Evolutionary conservation across 1,140 invertebrate species (phyloP).

Genomic region (Ostrea denselamellosa): DNA sequence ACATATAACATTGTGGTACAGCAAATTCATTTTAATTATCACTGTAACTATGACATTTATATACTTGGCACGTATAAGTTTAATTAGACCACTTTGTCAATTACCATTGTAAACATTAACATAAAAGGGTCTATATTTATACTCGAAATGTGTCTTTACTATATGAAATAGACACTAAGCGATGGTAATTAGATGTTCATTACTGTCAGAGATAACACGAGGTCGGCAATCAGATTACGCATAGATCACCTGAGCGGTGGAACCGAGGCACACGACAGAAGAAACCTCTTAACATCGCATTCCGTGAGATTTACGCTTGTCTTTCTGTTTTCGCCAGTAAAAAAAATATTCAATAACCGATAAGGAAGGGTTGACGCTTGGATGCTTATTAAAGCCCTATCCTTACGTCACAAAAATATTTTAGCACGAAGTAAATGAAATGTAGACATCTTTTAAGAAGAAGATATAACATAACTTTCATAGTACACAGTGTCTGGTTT

Average conservation of each 20-base stretch:
- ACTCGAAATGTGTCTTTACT: slow-evolving; percentile 6
- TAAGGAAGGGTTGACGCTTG: too few species aligned
- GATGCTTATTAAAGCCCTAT: too few species aligned
- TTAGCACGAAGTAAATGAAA: too few species aligned
- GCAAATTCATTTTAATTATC: too few species aligned
- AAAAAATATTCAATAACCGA: too few species aligned
- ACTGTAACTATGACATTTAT: not conserved
- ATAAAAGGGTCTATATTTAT: slow-evolving; percentile 8
- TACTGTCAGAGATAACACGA: not conserved
- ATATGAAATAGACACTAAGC: not conserved
- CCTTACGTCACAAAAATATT: too few species aligned
- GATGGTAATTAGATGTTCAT: not conserved
- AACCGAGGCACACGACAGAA: not conserved
- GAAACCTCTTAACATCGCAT: not conserved
- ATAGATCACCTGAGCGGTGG: not conserved
- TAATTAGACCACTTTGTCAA: slow-evolving; percentile 28
- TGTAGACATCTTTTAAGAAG: too few species aligned
- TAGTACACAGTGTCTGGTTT: too few species aligned
- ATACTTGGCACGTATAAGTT: not conserved
- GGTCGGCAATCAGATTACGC: not conserved
- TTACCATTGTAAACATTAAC: slow-evolving; percentile 10
- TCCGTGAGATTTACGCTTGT: too few species aligned
- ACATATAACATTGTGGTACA: too few species aligned
- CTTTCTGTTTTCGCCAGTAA: too few species aligned
- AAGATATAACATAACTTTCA: too few species aligned